phyloP scores from a whole-genome alignment of 2,113 vertebrate genomes.

The Vulpes vulpes region DNA sequence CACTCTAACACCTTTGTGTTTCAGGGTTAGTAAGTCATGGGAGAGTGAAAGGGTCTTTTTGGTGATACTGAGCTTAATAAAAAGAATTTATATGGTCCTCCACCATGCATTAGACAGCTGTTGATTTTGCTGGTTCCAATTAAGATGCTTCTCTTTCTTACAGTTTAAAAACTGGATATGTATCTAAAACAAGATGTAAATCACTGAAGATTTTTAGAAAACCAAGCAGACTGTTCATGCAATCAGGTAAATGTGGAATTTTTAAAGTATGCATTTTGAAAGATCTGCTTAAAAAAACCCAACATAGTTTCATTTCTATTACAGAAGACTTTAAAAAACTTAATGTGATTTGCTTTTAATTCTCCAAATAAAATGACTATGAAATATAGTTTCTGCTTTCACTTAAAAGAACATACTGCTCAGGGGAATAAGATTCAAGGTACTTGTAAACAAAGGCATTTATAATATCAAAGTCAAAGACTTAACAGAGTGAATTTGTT shows the following conservation, averaged over 20 bases:
- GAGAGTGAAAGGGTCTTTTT: conserved; percentile 11
- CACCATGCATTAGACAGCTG: background rate
- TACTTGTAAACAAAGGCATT: conserved; percentile 37
- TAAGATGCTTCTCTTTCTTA: conserved; percentile 63
- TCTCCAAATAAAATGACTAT: conserved; percentile 33
- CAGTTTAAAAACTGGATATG: conserved; percentile 77
- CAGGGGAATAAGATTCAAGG: conserved; percentile 1
- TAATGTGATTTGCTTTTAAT: conserved; percentile 48
- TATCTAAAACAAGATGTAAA: conserved; percentile 78
- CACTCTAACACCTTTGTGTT: background rate
- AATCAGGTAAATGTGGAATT: conserved; percentile 77
- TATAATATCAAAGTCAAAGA: background rate
- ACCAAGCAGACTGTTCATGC: conserved; percentile 69
- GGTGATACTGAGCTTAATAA: conserved; percentile 40
- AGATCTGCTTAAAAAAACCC: conserved; percentile 29
- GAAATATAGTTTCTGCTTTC: conserved; percentile 42
- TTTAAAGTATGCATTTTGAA: background rate
- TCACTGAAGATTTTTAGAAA: conserved; percentile 78
- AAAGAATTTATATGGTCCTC: conserved; percentile 13
- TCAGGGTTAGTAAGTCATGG: background rate
- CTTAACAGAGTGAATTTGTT: conserved; percentile 7
- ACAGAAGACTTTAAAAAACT: conserved; percentile 29
- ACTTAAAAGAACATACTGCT: conserved; percentile 19
- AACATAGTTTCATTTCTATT: conserved; percentile 47
- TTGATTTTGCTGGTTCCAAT: conserved; percentile 25